Percentiles rank a stretch among this genome's conserved stretches.
Conservation (phyloP, 2,888 invertebrate species). For the Dyspetes luteomarginatus region DNA sequence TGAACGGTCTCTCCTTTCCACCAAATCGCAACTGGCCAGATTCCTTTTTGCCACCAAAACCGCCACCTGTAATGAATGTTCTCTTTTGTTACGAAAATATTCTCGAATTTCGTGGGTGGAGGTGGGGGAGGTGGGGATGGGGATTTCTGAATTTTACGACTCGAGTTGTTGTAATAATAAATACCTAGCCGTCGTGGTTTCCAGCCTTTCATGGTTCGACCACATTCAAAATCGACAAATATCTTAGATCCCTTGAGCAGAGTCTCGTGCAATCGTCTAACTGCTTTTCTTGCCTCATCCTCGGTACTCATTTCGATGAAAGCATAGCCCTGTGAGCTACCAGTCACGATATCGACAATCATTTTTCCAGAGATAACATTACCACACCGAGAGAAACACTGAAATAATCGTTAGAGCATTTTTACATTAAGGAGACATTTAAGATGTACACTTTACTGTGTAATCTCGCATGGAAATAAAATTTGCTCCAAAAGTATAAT, state of each 20-base stretch:
- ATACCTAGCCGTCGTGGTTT: slow-evolving; percentile 90
- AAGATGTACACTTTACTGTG: no score
- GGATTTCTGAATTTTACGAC: slow-evolving; percentile 15
- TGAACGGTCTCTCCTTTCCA: slow-evolving; percentile 91
- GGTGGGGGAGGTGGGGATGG: background rate
- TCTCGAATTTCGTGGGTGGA: background rate
- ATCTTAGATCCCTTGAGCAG: slow-evolving; percentile 88
- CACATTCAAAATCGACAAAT: slow-evolving; percentile 91
- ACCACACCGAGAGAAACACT: slow-evolving; percentile 87
- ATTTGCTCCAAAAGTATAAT: slow-evolving; percentile 85
- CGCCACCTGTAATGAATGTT: slow-evolving; percentile 86
- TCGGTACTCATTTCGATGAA: slow-evolving; percentile 92
- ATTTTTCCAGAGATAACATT: slow-evolving; percentile 85
- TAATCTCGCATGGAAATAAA: no score
- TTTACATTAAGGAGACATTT: no score
- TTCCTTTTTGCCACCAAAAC: slow-evolving; percentile 93
- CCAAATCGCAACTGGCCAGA: slow-evolving; percentile 95
- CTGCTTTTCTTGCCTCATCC: slow-evolving; percentile 86
- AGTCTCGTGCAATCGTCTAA: slow-evolving; percentile 86
- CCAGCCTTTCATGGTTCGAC: slow-evolving; percentile 90
- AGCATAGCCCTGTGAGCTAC: slow-evolving; percentile 92
- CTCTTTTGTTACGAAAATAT: no score
- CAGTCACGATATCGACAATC: slow-evolving; percentile 92
- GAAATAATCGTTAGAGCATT: slow-evolving; percentile 84
- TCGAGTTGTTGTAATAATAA: slow-evolving; percentile 22